phyloP scores from a whole-genome alignment of 2,888 invertebrate species.

The Drosophila sordidapex region DNA sequence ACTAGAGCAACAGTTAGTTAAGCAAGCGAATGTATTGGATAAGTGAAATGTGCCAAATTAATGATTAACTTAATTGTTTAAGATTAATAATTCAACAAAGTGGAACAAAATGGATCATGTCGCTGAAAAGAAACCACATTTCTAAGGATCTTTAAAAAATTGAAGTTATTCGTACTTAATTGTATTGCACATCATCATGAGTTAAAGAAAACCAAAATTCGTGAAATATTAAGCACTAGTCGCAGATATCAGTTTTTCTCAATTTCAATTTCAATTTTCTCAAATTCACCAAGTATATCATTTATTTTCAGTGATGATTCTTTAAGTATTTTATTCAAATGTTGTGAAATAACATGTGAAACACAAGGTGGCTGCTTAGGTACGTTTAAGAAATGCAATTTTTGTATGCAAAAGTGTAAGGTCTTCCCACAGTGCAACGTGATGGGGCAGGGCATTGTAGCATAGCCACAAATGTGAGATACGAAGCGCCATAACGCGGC shows the following conservation, averaged over 20 bases:
- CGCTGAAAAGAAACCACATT: too few species aligned
- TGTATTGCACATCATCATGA: neutral
- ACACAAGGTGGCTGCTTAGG: neutral
- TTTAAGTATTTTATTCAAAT: neutral
- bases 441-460: neutral
- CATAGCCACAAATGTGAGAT: constrained; percentile 46
- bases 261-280: neutral
- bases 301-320: neutral
- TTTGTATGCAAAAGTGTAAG: neutral
- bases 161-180: too few species aligned
- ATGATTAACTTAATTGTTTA: neutral
- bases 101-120: too few species aligned
- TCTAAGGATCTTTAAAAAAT: too few species aligned
- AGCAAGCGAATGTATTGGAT: neutral
- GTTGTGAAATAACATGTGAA: neutral
- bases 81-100: neutral
- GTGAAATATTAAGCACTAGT: neutral
- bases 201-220: neutral
- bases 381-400: neutral
- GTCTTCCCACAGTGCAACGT: neutral
- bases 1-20: neutral
- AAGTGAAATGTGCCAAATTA: neutral
- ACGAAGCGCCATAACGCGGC: constrained; percentile 34
- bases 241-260: neutral
- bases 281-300: neutral